Evolutionary conservation across 2,888 invertebrate species (phyloP).

Genomic region (Cancer borealis): DNA sequence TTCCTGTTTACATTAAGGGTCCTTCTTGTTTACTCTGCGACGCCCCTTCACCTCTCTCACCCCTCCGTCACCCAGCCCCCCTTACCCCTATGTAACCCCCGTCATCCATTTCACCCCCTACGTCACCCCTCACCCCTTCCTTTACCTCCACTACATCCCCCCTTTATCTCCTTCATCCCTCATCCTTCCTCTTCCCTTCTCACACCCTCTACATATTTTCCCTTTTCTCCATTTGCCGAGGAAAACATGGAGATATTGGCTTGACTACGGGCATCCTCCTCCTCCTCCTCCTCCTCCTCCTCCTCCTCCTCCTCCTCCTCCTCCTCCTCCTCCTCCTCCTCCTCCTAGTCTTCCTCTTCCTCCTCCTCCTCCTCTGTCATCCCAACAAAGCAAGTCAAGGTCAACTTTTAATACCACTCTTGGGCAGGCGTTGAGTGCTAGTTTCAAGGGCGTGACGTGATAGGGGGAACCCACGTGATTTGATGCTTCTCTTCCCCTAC

Average conservation of each 20-base stretch:
- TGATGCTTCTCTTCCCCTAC: neutral
- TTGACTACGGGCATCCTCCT: neutral
- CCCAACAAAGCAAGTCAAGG: neutral
- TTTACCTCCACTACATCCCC: neutral
- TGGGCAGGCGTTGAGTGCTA: neutral
- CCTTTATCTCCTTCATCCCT: neutral
- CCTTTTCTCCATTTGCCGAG: neutral
- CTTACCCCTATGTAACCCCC: neutral
- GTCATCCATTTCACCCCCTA: neutral
- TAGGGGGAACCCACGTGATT: neutral
- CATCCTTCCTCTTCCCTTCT: neutral
- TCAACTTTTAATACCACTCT: neutral
- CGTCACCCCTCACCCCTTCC: neutral
- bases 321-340: neutral
- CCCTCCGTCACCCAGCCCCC: neutral
- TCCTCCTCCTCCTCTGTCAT: neutral
- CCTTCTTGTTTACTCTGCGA: neutral
- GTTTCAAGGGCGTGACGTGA: neutral
- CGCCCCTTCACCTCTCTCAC: neutral
- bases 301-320: neutral
- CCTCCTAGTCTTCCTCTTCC: neutral
- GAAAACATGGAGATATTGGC: neutral
- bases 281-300: neutral
- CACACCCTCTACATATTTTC: neutral
- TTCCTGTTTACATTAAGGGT: constrained; percentile 9